These are phyloP conservation scores for Theropithecus gelada DNA, from an alignment of 2,113 vertebrate species.

Conservation along the genomic window DNA sequence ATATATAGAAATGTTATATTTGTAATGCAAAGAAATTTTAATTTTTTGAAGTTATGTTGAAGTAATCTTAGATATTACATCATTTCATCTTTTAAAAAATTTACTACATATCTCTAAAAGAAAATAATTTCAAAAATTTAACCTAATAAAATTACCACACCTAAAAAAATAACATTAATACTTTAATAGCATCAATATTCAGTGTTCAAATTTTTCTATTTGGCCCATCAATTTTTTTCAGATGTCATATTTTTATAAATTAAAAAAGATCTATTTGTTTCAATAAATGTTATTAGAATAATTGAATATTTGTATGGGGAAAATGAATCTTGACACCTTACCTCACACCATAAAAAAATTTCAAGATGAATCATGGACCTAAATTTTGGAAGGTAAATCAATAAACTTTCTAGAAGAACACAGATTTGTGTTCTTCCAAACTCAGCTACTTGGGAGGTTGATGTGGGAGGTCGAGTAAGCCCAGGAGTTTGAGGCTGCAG, in stretches of 20 bases:
- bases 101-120: background rate
- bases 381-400: background rate
- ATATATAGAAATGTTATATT: no score
- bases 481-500: no score
- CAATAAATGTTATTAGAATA: background rate
- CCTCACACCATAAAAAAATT: background rate
- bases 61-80: background rate
- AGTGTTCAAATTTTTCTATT: background rate
- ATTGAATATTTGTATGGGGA: background rate
- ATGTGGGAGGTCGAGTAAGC: no score
- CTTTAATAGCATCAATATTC: background rate
- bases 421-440: no score
- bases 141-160: background rate
- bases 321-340: background rate
- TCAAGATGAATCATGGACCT: background rate
- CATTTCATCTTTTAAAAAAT: background rate
- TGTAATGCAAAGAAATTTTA: no score
- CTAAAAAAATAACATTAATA: background rate
- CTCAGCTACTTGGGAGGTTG: no score
- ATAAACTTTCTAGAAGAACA: background rate
- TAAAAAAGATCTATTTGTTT: background rate
- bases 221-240: background rate
- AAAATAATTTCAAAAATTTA: background rate
- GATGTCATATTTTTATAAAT: background rate
- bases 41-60: background rate